These are phyloP conservation scores for Scytalopus superciliaris DNA, from an alignment of 2,113 vertebrate species.

Conservation along the genomic window DNA sequence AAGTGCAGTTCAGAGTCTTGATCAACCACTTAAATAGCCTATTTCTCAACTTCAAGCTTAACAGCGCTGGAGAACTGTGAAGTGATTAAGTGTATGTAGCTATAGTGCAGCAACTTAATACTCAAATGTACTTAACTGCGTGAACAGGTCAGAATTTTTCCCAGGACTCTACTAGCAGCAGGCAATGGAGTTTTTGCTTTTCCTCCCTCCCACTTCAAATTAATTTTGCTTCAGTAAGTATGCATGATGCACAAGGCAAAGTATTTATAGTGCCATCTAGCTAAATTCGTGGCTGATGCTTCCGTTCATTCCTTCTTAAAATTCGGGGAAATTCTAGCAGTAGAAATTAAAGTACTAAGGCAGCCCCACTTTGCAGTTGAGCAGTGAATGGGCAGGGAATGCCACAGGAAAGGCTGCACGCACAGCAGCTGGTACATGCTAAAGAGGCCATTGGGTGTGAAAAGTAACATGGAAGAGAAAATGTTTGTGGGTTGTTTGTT, in stretches of 20 bases:
- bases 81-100: background rate
- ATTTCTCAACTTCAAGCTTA: background rate
- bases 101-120: background rate
- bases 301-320: background rate
- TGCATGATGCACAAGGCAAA: background rate
- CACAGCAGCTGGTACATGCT: background rate
- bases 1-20: background rate
- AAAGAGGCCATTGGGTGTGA: background rate
- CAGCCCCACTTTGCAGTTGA: background rate
- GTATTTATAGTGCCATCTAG: background rate
- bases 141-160: background rate
- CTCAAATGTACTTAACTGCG: background rate
- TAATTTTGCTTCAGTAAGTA: background rate
- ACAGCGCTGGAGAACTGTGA: background rate
- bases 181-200: background rate
- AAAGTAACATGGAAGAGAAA: background rate
- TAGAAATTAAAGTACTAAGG: background rate
- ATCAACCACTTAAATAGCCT: background rate
- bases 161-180: background rate
- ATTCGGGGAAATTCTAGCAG: background rate
- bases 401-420: background rate
- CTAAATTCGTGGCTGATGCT: background rate
- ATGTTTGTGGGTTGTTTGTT: background rate
- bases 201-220: background rate
- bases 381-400: background rate